phyloP scores from a whole-genome alignment of 2,888 invertebrate species.

The Mesorhabditis sp. region DNA sequence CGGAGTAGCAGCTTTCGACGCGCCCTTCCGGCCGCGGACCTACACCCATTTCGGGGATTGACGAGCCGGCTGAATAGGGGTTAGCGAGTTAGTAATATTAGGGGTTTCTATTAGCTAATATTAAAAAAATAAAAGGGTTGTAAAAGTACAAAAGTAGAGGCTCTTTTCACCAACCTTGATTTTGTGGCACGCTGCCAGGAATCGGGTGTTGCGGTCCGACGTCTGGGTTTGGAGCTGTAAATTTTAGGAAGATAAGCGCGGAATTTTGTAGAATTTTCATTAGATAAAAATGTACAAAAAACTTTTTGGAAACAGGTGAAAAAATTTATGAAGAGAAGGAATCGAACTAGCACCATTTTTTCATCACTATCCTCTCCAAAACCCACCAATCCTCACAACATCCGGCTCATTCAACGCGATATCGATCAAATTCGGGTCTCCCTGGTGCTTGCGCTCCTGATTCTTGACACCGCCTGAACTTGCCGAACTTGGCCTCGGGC shows the following conservation, averaged over 20 bases:
- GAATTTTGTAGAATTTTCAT: no score
- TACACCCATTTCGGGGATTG: background rate
- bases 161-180: no score
- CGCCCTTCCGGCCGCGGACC: background rate
- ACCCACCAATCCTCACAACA: conserved; percentile 1
- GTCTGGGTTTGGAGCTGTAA: background rate
- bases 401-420: background rate
- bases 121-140: no score
- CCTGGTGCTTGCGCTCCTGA: background rate
- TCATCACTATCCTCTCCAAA: background rate
- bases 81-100: no score
- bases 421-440: background rate
- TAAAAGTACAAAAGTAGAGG: no score
- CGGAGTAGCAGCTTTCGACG: background rate
- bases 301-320: no score
- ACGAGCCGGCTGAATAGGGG: background rate
- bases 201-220: background rate
- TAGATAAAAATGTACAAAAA: no score
- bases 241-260: no score
- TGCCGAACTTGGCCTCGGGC: background rate
- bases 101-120: no score
- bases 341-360: no score
- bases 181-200: background rate
- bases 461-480: background rate
- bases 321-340: no score